Percentiles rank a stretch among this genome's conserved stretches.
Conservation (phyloP, 2,888 invertebrate species). For the Acanthacorydalis orientalis region DNA sequence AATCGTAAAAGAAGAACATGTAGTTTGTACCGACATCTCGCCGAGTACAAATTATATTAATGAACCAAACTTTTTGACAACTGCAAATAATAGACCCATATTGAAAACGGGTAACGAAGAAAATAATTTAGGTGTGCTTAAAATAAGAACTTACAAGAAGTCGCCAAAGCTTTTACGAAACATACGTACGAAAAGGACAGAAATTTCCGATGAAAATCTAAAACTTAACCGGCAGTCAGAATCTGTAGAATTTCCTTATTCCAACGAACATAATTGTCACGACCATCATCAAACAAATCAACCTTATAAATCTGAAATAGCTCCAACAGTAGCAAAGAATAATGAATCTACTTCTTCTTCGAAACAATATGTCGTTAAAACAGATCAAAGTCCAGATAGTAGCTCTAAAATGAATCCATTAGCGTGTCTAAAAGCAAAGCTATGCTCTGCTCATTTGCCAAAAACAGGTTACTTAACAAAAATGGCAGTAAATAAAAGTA, state of each 20-base stretch:
- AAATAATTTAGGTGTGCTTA: not conserved
- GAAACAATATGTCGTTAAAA: not conserved
- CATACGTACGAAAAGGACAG: not conserved
- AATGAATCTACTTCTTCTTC: not conserved
- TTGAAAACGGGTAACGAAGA: not conserved
- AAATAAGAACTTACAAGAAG: slow-evolving; percentile 5
- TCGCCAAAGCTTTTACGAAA: slow-evolving; percentile 5
- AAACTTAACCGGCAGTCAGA: not conserved
- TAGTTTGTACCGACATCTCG: not conserved
- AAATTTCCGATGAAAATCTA: not conserved
- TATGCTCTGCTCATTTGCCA: slow-evolving; percentile 27
- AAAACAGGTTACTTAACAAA: slow-evolving; percentile 25
- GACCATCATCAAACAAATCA: too few species aligned
- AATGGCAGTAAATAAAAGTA: slow-evolving; percentile 27
- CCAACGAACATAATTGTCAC: slow-evolving; percentile 3
- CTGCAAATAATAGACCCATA: not conserved
- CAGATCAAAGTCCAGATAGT: slow-evolving; percentile 18
- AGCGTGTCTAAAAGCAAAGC: slow-evolving; percentile 25
- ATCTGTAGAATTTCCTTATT: not conserved
- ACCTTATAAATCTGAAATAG: not conserved
- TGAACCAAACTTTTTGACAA: not conserved
- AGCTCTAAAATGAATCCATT: slow-evolving; percentile 25
- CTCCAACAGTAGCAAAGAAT: not conserved
- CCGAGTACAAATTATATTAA: not conserved
- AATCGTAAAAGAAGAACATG: not conserved